Evolutionary conservation across 1,140 invertebrate genomes (phyloP), one percentile per base, ranked within the genome.

Genomic region (Penaeus vannamei): DNA sequence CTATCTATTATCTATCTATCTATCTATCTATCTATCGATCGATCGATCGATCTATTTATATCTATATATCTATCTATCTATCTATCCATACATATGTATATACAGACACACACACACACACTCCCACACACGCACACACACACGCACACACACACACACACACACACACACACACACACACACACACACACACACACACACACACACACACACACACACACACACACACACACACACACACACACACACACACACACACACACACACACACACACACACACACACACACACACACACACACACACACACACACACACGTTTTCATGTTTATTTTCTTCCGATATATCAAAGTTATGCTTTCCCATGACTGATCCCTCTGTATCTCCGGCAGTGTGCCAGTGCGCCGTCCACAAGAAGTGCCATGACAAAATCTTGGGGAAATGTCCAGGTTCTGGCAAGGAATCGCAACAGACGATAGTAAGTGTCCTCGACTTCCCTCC

Each of bases 321-420:
- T 76, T 32, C n/a, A 76, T 76, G 32, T 26, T 61, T 84, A 26
- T 84, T n/a, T 2, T 83, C 0, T 59, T 7, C 12, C 5, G 7
- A 14, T 26, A 46, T n/a, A 53, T 82, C 7, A 17, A 0, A n/a
- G 20, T 23, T 17, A 64, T 84, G 14, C n/a, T 62, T 17, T 32
- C 12, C 8, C 17, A 14, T 26, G 14, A n/a, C n/a, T 19, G 29
- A 84, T 61, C 19, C n/a, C 0, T 29, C 23, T n/a, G 20, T 29
- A 1, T 59, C 62, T 91, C 62, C 95, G 95, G 86, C 93, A 97
- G 98, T 96, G 85, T 99, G 98, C 93, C 98, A 98, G 93, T 98
- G 98, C 87, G 97, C 98, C 2, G 98, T 99, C 8, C 98, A 99
- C 93, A 99, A 99, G 93, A 97, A 97, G 92, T 99, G 98, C 92